Conservation (phyloP, 2,797 vertebrate species). For the Carduelis carduelis region DNA sequence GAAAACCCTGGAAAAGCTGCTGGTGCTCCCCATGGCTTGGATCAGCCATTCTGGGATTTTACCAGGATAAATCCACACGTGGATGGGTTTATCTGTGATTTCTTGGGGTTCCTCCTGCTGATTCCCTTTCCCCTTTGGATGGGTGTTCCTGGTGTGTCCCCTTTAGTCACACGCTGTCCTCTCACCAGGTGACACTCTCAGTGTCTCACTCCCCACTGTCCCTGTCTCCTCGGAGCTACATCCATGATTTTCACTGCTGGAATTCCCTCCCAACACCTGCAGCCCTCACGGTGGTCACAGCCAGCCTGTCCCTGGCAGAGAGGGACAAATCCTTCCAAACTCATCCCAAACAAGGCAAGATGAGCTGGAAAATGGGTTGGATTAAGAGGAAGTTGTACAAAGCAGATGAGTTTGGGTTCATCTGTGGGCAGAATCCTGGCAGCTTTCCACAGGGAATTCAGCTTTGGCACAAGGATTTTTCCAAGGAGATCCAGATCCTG, state of each 20-base stretch:
- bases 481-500: background rate
- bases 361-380: background rate
- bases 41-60: background rate
- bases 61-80: background rate
- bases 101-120: background rate
- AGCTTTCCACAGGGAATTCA: background rate
- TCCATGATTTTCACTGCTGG: background rate
- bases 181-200: background rate
- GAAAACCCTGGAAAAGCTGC: background rate
- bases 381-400: background rate
- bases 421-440: background rate
- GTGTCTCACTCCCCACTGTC: background rate
- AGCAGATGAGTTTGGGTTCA: background rate
- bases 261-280: background rate
- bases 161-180: background rate
- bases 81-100: fast-evolving
- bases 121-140: background rate
- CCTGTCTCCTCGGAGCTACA: background rate
- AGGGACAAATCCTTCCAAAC: background rate
- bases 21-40: background rate
- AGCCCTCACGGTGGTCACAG: background rate
- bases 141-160: background rate
- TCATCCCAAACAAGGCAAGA: background rate
- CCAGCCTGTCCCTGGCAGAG: background rate
- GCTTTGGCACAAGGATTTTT: background rate